A percentile compares a stretch with the other conserved stretches of the same genome.
Conservation (phyloP, 2,113 vertebrate genomes). For the Callipepla squamata region DNA sequence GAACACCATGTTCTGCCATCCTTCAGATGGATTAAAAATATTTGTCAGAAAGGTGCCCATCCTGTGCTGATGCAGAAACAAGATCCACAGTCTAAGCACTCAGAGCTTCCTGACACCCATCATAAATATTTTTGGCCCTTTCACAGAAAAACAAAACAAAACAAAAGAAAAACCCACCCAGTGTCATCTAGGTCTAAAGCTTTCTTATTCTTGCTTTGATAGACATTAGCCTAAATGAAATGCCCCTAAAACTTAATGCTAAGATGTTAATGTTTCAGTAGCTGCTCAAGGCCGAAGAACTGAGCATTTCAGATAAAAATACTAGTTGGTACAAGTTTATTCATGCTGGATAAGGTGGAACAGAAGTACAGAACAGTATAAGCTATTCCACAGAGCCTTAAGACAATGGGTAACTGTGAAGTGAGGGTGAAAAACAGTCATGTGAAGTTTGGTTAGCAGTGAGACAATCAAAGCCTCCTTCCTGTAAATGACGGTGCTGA, state of each 20-base stretch:
- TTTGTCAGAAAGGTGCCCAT: neutral
- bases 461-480: neutral
- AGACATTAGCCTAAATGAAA: neutral
- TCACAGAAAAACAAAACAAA: neutral
- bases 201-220: neutral
- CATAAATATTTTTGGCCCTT: neutral
- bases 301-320: neutral
- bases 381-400: neutral
- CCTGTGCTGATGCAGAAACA: neutral
- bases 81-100: neutral
- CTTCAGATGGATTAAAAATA: neutral
- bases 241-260: rapidly evolving
- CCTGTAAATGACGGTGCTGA: neutral
- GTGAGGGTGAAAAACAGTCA: neutral
- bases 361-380: neutral
- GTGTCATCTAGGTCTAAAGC: neutral
- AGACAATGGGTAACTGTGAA: neutral
- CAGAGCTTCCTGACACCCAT: neutral
- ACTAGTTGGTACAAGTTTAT: neutral
- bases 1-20: neutral
- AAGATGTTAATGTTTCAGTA: neutral
- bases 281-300: neutral
- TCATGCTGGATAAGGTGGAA: neutral
- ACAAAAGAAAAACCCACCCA: too few species aligned
- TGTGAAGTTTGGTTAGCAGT: neutral